A percentile compares a stretch with the other conserved stretches of the same genome.
Conservation (phyloP, 2,888 invertebrate genomes). For the Chaitophorus viminalis region DNA sequence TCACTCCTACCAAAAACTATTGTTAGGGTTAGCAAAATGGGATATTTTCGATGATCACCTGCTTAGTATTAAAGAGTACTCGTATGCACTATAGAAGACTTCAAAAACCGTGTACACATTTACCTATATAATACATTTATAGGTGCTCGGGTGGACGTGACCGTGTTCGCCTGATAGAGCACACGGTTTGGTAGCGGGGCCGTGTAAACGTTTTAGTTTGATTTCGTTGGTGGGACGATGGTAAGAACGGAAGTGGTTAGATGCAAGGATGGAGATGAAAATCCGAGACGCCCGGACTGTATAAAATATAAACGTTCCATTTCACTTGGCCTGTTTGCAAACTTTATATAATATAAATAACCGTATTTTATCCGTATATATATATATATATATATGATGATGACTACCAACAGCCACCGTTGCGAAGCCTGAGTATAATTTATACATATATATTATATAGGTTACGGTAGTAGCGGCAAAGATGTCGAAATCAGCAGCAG, state of each 20-base stretch:
- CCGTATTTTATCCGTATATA: neutral
- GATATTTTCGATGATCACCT: no score
- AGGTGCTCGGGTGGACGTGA: neutral
- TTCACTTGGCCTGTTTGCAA: constrained; percentile 28
- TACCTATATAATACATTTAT: neutral
- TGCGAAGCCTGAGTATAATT: neutral
- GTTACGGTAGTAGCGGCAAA: no score
- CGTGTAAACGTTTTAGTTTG: constrained; percentile 3
- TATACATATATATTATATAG: no score
- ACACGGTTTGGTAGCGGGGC: neutral
- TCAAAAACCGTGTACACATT: no score
- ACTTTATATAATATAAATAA: neutral
- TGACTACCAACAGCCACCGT: neutral
- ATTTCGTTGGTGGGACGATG: neutral
- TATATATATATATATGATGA: no score
- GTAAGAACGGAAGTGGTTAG: neutral
- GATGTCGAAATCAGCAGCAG: no score
- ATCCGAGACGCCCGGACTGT: neutral
- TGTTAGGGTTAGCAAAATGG: no score
- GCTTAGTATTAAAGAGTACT: no score
- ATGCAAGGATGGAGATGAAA: neutral
- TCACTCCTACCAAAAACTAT: neutral
- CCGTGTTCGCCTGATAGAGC: neutral
- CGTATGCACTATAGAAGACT: no score
- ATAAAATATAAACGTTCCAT: neutral